phyloP scores from a whole-genome alignment of 2,113 vertebrate species.

The Ascaphus truei region DNA sequence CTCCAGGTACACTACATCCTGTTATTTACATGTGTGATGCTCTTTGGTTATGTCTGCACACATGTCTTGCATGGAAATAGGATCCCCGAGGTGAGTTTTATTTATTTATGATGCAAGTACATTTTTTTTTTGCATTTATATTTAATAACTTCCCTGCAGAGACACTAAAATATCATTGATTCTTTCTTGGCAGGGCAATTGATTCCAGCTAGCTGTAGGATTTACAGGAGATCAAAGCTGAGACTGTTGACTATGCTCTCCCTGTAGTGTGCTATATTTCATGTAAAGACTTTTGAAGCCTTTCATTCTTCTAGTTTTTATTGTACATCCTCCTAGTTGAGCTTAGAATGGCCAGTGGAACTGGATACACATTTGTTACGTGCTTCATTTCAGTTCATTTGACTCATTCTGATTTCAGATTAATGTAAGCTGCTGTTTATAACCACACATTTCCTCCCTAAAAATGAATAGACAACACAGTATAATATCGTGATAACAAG shows the following conservation, averaged over 20 bases:
- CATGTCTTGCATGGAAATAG: conserved; percentile 31
- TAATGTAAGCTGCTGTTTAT: no score
- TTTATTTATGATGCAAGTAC: conserved; percentile 36
- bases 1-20: conserved; percentile 18
- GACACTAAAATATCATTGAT: conserved; percentile 36
- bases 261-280: conserved; percentile 25
- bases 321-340: conserved; percentile 2
- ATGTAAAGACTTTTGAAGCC: conserved; percentile 19
- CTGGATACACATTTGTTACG: neutral
- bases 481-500: no score
- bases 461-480: no score
- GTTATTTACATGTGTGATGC: conserved; percentile 28
- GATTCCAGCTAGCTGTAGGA: conserved; percentile 26
- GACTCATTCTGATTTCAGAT: no score
- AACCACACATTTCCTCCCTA: no score
- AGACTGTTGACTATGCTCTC: conserved; percentile 27
- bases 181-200: conserved; percentile 36
- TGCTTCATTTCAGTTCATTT: no score
- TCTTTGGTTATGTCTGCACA: conserved; percentile 14
- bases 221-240: conserved; percentile 35
- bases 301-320: conserved; percentile 15
- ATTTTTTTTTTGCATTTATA: conserved; percentile 36
- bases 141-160: conserved; percentile 37
- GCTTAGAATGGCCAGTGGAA: conserved; percentile 10
- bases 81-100: conserved; percentile 26